Evolutionary conservation across 2,113 vertebrate species (phyloP).

Genomic region (Lophotis ruficrista): DNA sequence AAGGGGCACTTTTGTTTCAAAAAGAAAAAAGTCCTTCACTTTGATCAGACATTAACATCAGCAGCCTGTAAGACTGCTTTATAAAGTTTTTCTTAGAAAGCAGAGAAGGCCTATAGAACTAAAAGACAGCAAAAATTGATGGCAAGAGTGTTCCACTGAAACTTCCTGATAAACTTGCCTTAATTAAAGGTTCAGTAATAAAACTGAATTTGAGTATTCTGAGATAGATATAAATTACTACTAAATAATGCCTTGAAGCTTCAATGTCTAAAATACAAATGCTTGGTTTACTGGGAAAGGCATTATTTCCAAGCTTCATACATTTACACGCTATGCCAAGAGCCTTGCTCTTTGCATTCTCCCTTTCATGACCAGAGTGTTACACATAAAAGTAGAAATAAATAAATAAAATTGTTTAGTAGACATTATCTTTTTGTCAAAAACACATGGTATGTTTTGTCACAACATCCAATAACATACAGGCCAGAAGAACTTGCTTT

Average conservation of each 20-base stretch:
- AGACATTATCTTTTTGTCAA: not conserved
- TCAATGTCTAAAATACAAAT: not conserved
- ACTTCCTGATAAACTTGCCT: not conserved
- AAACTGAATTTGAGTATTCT: not conserved
- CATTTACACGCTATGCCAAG: not conserved
- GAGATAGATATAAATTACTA: not conserved
- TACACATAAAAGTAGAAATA: not conserved
- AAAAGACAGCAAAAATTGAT: not conserved
- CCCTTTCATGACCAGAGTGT: not conserved
- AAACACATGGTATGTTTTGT: not conserved
- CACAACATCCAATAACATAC: not conserved
- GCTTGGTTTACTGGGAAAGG: fast-evolving
- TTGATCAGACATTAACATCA: not conserved
- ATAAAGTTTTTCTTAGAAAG: not conserved
- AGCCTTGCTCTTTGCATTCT: not conserved
- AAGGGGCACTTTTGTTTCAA: not conserved
- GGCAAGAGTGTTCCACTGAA: not conserved
- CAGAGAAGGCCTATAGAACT: not conserved
- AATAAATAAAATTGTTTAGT: not conserved
- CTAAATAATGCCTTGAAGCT: not conserved
- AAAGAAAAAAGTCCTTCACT: not conserved
- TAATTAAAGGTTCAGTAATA: not conserved
- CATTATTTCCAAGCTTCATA: not conserved
- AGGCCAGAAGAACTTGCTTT: not conserved
- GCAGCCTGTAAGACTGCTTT: not conserved